Conservation (phyloP, 2,888 invertebrate species). For the Amiota minor region DNA sequence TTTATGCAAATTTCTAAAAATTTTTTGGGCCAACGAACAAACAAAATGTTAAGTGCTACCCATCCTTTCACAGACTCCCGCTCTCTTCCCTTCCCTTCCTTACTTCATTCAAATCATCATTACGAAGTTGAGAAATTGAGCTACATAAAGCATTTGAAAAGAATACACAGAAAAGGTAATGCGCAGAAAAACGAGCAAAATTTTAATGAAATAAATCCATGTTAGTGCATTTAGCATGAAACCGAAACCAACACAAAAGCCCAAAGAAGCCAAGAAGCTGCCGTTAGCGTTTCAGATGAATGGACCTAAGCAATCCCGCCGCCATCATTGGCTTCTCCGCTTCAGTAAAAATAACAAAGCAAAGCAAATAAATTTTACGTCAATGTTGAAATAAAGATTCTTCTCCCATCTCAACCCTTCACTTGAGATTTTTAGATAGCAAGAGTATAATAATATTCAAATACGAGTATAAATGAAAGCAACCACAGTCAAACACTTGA, state of each 20-base stretch:
- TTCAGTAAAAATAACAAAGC: not conserved
- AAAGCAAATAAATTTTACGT: conserved; percentile 2
- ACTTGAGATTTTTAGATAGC: too few species aligned
- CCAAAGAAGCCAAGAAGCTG: not conserved
- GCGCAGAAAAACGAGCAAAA: conserved; percentile 5
- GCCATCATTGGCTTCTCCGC: not conserved
- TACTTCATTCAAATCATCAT: too few species aligned
- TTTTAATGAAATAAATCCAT: conserved; percentile 25
- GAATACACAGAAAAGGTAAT: conserved; percentile 11
- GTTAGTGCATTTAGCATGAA: conserved; percentile 19
- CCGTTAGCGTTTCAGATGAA: not conserved
- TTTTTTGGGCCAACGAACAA: conserved; percentile 57
- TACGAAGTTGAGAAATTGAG: too few species aligned
- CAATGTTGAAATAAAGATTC: not conserved
- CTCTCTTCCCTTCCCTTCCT: too few species aligned
- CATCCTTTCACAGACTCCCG: too few species aligned
- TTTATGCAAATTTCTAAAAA: conserved; percentile 57
- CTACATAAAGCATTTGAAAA: too few species aligned
- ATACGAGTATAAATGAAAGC: too few species aligned
- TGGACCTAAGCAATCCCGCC: not conserved
- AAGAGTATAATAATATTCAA: too few species aligned
- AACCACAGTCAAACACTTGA: too few species aligned
- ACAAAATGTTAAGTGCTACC: conserved; percentile 24
- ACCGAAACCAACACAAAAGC: conserved; percentile 12
- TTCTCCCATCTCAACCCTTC: too few species aligned